Percentiles rank a stretch among this genome's conserved stretches.
phyloP scores from a whole-genome alignment of 2,797 vertebrate species.

The Chloroceryle amazona region DNA sequence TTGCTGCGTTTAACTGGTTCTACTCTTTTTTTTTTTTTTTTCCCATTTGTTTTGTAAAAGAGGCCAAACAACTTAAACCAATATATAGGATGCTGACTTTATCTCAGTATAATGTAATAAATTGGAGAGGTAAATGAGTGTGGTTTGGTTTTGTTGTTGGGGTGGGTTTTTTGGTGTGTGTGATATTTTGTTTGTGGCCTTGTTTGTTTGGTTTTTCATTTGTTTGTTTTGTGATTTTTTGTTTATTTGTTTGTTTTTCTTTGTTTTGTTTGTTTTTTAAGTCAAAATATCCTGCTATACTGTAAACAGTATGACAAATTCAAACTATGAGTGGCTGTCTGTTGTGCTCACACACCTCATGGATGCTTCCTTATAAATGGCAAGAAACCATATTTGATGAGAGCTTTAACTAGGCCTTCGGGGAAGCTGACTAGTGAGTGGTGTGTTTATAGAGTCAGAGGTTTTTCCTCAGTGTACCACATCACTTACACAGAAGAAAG shows the following conservation, averaged over 20 bases:
- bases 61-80: not conserved
- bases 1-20: not conserved
- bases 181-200: not conserved
- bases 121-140: not conserved
- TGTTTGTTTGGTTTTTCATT: not conserved
- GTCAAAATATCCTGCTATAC: not conserved
- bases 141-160: not conserved
- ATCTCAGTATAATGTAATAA: not conserved
- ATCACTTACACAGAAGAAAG: not conserved
- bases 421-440: not conserved
- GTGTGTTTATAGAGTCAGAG: not conserved
- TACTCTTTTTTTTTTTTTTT: not conserved
- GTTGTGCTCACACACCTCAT: fast-evolving
- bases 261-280: not conserved
- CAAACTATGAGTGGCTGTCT: not conserved
- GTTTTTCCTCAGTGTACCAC: not conserved
- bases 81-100: not conserved
- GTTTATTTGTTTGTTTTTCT: too few relatives aligned
- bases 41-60: not conserved
- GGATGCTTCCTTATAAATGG: not conserved
- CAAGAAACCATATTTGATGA: not conserved
- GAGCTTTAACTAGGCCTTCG: not conserved
- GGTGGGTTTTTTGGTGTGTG: too few relatives aligned
- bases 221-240: not conserved
- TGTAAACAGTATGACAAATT: not conserved